Conservation (phyloP, 2,797 vertebrate species). For the Telmatherina bonti region DNA sequence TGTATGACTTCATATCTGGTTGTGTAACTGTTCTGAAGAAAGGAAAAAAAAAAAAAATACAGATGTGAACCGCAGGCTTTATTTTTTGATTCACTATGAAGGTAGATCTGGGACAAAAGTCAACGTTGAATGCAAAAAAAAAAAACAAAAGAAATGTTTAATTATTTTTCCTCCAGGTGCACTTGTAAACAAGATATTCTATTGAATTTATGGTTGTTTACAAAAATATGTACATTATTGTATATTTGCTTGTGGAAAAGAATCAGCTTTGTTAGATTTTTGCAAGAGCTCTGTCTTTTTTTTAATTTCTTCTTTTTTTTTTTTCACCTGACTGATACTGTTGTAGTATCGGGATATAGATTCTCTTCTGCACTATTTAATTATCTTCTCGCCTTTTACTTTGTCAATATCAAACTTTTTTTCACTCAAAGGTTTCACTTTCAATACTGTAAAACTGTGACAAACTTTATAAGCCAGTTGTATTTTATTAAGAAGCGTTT, state of each 20-base stretch:
- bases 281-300: constrained; percentile 66
- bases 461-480: constrained; percentile 95
- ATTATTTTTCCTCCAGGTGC: constrained; percentile 87
- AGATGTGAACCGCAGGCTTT: constrained; percentile 56
- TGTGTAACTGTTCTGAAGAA: constrained; percentile 57
- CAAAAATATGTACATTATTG: constrained; percentile 95
- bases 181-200: constrained; percentile 92
- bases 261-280: constrained; percentile 71
- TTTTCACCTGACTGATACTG: constrained; percentile 77
- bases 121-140: constrained; percentile 82
- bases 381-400: constrained; percentile 83
- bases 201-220: constrained; percentile 88
- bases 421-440: constrained; percentile 86
- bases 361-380: constrained; percentile 87
- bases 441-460: constrained; percentile 98
- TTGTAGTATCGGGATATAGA: constrained; percentile 88
- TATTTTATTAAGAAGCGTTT: constrained; percentile 96
- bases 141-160: constrained; percentile 86
- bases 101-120: constrained; percentile 50
- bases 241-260: constrained; percentile 85
- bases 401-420: constrained; percentile 62
- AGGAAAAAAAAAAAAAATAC: constrained; percentile 69
- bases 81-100: constrained; percentile 42
- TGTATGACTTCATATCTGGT: constrained; percentile 52
- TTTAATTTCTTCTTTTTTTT: constrained; percentile 81